Evolutionary conservation across 2,888 invertebrate species (phyloP).

Genomic region (Selenia dentaria): DNA sequence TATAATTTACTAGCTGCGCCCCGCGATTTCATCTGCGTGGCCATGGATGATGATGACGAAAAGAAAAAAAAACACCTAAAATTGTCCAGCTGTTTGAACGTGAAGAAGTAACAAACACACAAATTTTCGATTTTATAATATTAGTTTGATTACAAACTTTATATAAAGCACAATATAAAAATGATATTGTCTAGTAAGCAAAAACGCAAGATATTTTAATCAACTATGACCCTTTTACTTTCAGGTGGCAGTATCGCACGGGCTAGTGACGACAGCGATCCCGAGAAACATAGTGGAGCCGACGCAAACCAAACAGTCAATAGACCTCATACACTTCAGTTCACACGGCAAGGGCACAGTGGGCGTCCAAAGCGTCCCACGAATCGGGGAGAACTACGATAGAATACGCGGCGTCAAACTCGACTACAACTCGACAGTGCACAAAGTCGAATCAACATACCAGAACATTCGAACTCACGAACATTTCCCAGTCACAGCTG

Average conservation of each 20-base stretch:
- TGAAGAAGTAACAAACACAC: too few species aligned
- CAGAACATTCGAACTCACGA: constrained; percentile 64
- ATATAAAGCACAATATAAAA: too few species aligned
- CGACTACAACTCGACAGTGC: constrained; percentile 58
- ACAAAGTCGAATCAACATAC: constrained; percentile 63
- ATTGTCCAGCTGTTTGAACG: too few species aligned
- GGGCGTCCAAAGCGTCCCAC: constrained; percentile 59
- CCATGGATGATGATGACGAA: too few species aligned
- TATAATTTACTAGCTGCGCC: too few species aligned
- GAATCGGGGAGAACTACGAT: constrained; percentile 62
- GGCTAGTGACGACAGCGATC: constrained; percentile 25
- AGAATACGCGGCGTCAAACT: constrained; percentile 57
- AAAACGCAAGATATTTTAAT: too few species aligned
- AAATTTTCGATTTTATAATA: too few species aligned
- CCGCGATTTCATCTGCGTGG: too few species aligned
- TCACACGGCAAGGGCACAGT: constrained; percentile 52
- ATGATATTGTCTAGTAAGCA: too few species aligned
- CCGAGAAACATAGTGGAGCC: constrained; percentile 62
- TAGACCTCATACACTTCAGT: constrained; percentile 71
- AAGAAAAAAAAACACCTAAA: too few species aligned
- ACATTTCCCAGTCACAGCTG: constrained; percentile 56
- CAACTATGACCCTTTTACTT: too few species aligned
- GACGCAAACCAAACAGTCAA: constrained; percentile 57
- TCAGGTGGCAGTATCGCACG: constrained; percentile 42
- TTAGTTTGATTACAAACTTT: too few species aligned